phyloP scores from a whole-genome alignment of 2,113 vertebrate genomes.

The Poeciliopsis prolifica region DNA sequence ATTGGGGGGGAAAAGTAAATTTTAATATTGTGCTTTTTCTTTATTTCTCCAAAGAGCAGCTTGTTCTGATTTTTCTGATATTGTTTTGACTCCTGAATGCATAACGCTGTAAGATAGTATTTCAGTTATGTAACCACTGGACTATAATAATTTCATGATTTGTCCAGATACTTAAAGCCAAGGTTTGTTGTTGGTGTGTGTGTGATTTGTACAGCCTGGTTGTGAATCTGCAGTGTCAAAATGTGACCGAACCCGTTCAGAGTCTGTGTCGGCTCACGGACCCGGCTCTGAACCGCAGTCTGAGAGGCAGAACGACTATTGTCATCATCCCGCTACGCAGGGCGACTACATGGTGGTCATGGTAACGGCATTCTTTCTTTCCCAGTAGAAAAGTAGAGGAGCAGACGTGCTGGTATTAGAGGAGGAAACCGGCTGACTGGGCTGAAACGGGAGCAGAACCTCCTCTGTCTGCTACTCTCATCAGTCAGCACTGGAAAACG shows the following conservation, averaged over 20 bases:
- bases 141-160: too few relatives aligned
- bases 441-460: conserved; percentile 29
- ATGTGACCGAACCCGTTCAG: background rate
- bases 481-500: conserved; percentile 1
- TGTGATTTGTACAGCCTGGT: background rate
- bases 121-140: too few relatives aligned
- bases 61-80: too few relatives aligned
- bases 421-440: conserved; percentile 31
- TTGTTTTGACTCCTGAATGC: too few relatives aligned
- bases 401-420: background rate
- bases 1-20: too few relatives aligned
- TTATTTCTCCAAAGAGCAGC: too few relatives aligned
- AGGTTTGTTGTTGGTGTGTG: background rate
- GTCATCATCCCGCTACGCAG: conserved; percentile 45
- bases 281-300: conserved; percentile 11
- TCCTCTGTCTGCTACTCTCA: conserved; percentile 24
- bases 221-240: background rate
- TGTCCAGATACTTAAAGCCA: background rate
- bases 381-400: conserved; percentile 40
- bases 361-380: conserved; percentile 68
- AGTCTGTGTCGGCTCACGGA: conserved; percentile 1
- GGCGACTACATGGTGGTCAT: conserved; percentile 46
- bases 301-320: conserved; percentile 28
- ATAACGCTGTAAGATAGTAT: too few relatives aligned
- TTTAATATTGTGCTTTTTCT: too few relatives aligned